phyloP scores from a whole-genome alignment of 64 coral and sea anemone species.

The Acropora tenuis region DNA sequence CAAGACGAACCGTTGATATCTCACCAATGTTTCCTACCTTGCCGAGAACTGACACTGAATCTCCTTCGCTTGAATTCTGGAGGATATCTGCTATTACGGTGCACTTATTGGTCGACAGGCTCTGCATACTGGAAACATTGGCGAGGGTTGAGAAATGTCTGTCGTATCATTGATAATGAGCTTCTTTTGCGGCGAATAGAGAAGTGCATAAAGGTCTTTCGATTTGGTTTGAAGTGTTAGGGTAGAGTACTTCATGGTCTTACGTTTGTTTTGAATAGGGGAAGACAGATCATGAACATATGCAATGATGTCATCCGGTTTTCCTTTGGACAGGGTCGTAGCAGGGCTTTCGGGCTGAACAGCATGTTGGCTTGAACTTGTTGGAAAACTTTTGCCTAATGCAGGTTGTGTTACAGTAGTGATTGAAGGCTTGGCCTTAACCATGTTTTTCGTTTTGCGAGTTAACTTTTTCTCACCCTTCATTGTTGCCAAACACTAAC shows the following conservation, averaged over 20 bases:
- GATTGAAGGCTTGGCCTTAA: no score
- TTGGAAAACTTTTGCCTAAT: no score
- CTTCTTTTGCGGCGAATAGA: slow-evolving; percentile 46
- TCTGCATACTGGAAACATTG: slow-evolving; percentile 56
- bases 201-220: neutral
- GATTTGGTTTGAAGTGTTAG: slow-evolving; percentile 30
- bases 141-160: slow-evolving; percentile 30
- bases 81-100: slow-evolving; percentile 50
- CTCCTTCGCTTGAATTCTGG: slow-evolving; percentile 52
- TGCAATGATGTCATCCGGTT: slow-evolving; percentile 28
- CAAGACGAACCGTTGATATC: neutral
- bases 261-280: slow-evolving; percentile 47
- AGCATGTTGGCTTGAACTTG: no score
- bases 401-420: no score
- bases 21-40: slow-evolving; percentile 43
- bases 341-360: no score
- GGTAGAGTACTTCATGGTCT: slow-evolving; percentile 55
- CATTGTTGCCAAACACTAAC: no score
- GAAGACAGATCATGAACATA: slow-evolving; percentile 52
- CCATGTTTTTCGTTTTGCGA: no score
- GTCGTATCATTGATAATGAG: slow-evolving; percentile 43
- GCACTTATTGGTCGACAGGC: slow-evolving; percentile 24
- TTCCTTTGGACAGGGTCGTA: no score
- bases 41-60: slow-evolving; percentile 25
- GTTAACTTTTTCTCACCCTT: no score